A percentile compares a stretch with the other conserved stretches of the same genome.
Conservation (phyloP, 2,797 vertebrate genomes). For the Eulemur coronatus region DNA sequence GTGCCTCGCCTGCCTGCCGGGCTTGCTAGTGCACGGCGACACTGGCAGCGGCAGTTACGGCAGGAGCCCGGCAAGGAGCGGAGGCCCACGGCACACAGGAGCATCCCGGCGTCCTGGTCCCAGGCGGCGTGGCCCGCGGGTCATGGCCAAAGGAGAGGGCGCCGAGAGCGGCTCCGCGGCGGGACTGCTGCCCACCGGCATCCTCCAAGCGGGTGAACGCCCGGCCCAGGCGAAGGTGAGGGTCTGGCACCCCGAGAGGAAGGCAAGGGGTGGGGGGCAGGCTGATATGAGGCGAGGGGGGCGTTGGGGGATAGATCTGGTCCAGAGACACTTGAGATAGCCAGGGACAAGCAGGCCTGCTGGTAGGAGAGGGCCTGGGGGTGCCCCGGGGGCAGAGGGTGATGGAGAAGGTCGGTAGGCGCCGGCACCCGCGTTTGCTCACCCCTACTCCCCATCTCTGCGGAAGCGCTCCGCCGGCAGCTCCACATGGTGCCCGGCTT, state of each 20-base stretch:
- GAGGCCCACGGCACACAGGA: background rate
- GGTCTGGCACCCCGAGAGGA: background rate
- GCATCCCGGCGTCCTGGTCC: constrained; percentile 39
- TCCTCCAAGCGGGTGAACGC: constrained; percentile 59
- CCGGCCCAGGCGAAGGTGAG: constrained; percentile 70
- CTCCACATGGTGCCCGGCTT: background rate
- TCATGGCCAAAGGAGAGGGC: constrained; percentile 81
- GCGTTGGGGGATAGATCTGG: background rate
- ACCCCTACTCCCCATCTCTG: background rate
- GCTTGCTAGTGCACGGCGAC: background rate
- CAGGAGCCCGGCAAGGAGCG: background rate
- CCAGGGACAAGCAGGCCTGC: background rate
- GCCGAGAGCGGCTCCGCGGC: constrained; percentile 75
- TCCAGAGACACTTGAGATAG: background rate
- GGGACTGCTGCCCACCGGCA: constrained; percentile 70
- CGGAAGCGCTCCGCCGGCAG: background rate
- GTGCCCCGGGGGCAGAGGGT: background rate
- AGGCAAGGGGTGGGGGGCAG: background rate
- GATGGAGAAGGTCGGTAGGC: background rate
- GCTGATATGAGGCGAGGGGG: background rate
- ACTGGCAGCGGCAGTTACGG: background rate
- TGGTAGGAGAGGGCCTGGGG: background rate
- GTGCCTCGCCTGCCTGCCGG: background rate
- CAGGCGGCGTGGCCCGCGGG: constrained; percentile 65
- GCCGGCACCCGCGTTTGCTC: background rate